Conservation (phyloP, 2,888 invertebrate genomes). For the Terebella lapidaria region DNA sequence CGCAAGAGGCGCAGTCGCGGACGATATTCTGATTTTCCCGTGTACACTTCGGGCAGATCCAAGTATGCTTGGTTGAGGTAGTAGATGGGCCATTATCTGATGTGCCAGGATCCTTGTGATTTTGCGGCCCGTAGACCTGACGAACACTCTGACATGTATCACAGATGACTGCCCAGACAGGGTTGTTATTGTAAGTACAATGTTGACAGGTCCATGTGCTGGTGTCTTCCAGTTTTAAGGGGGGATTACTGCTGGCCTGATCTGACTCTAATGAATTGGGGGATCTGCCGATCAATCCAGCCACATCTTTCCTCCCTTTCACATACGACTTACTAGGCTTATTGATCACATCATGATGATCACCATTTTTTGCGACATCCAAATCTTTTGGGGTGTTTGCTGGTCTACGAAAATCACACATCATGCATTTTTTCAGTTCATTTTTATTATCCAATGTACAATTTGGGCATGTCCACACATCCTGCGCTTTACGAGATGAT, state of each 20-base stretch:
- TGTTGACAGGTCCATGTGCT: neutral
- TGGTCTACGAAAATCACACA: too few species aligned
- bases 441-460: slow-evolving; percentile 8
- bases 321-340: too few species aligned
- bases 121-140: neutral
- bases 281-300: too few species aligned
- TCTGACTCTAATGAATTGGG: too few species aligned
- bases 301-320: too few species aligned
- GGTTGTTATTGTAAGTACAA: slow-evolving; percentile 3
- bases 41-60: slow-evolving; percentile 85
- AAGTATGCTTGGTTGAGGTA: slow-evolving; percentile 43
- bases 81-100: neutral
- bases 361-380: too few species aligned
- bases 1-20: slow-evolving; percentile 77
- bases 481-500: slow-evolving; percentile 57
- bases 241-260: too few species aligned
- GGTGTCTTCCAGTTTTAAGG: too few species aligned
- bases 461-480: slow-evolving; percentile 8
- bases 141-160: slow-evolving; percentile 10
- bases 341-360: too few species aligned
- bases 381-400: too few species aligned
- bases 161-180: slow-evolving; percentile 6
- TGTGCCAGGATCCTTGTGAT: neutral
- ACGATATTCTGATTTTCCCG: slow-evolving; percentile 70
- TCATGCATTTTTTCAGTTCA: too few species aligned